A percentile compares a stretch with the other conserved stretches of the same genome.
Conservation (phyloP, 64 coral and sea anemone genomes). For the Acropora yongei region DNA sequence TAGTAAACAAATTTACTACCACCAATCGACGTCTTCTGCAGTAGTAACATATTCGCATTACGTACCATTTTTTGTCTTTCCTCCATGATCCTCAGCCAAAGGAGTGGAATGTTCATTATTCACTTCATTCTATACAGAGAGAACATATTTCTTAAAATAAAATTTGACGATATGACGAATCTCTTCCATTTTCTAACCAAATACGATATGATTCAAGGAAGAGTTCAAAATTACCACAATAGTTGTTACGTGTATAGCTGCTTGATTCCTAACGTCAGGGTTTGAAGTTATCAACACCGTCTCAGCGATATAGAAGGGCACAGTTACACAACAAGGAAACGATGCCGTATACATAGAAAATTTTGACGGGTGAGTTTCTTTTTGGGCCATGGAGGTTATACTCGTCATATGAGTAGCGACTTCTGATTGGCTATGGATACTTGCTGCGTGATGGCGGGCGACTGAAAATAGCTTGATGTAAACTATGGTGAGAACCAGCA, state of each 20-base stretch:
- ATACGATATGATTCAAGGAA: slow-evolving; percentile 9
- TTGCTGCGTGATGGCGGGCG: slow-evolving; percentile 8
- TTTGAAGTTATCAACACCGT: slow-evolving; percentile 1
- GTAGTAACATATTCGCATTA: too few species aligned
- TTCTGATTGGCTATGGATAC: slow-evolving; percentile 18
- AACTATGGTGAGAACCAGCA: slow-evolving; percentile 13
- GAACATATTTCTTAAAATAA: background rate
- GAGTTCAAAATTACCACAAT: slow-evolving; percentile 26
- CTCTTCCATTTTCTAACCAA: slow-evolving; percentile 36
- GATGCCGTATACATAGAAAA: slow-evolving; percentile 1
- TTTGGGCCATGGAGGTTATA: background rate
- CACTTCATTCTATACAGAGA: background rate
- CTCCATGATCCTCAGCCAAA: background rate
- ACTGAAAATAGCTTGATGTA: background rate
- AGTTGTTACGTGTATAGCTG: background rate
- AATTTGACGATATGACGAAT: slow-evolving; percentile 26
- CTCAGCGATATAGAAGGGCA: background rate
- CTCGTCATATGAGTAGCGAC: background rate
- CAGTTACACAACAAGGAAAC: background rate
- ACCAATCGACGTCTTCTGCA: too few species aligned
- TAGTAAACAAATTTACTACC: too few species aligned
- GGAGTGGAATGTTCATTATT: background rate
- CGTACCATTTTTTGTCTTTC: too few species aligned
- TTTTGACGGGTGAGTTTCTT: slow-evolving; percentile 19
- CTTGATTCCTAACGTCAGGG: background rate